Evolutionary conservation across 2,113 vertebrate genomes (phyloP).

Genomic region (Saguinus midas): DNA sequence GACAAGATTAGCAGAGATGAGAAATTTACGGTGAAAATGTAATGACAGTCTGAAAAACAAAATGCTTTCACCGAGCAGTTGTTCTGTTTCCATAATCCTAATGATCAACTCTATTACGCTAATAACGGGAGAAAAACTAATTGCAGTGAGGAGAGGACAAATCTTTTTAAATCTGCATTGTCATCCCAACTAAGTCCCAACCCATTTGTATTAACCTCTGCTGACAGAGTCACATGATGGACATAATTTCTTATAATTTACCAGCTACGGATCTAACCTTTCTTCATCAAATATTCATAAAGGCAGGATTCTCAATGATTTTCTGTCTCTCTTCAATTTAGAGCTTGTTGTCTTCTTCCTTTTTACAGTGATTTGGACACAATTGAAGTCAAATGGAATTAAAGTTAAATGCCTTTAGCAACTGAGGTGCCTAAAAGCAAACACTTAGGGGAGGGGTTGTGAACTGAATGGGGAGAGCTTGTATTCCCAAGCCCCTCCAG

Average conservation of each 20-base stretch:
- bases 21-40: slow-evolving; percentile 80
- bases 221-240: slow-evolving; percentile 94
- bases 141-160: slow-evolving; percentile 87
- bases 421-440: slow-evolving; percentile 79
- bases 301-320: slow-evolving; percentile 98
- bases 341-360: slow-evolving; percentile 94
- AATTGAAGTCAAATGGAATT: slow-evolving; percentile 94
- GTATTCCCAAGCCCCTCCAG: not conserved
- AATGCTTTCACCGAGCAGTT: slow-evolving; percentile 69
- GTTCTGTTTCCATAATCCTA: slow-evolving; percentile 78
- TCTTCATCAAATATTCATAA: slow-evolving; percentile 99
- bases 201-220: slow-evolving; percentile 95
- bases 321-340: slow-evolving; percentile 98
- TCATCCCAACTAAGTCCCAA: slow-evolving; percentile 90
- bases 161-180: slow-evolving; percentile 90
- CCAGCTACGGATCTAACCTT: slow-evolving; percentile 92
- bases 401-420: slow-evolving; percentile 88
- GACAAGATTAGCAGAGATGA: slow-evolving; percentile 83
- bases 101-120: slow-evolving; percentile 82
- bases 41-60: slow-evolving; percentile 73
- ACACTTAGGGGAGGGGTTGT: slow-evolving; percentile 53
- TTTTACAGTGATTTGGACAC: slow-evolving; percentile 91
- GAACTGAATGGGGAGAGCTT: not conserved
- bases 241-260: slow-evolving; percentile 96
- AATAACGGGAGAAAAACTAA: slow-evolving; percentile 88